Evolutionary conservation across 2,888 invertebrate species (phyloP).

Genomic region (Phoenoteleia sp.): DNA sequence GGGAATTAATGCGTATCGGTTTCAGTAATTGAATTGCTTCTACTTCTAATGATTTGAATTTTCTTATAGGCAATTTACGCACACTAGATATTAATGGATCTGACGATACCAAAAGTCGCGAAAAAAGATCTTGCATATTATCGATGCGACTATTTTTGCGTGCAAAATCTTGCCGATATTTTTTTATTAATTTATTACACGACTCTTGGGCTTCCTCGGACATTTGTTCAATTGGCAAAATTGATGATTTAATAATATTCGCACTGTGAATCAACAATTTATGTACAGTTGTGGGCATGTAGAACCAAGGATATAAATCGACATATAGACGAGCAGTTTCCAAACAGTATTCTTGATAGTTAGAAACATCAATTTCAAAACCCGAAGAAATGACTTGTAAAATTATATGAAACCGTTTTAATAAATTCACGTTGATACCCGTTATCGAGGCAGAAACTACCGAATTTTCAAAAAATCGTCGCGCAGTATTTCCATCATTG

Average conservation of each 20-base stretch:
- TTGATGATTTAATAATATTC: conserved; percentile 69
- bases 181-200: no score
- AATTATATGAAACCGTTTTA: conserved; percentile 78
- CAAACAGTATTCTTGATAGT: conserved; percentile 2
- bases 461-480: conserved; percentile 80
- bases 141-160: background rate
- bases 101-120: conserved; percentile 9
- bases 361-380: background rate
- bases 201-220: no score
- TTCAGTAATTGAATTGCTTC: conserved; percentile 8
- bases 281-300: conserved; percentile 79
- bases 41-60: background rate
- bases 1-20: conserved; percentile 1
- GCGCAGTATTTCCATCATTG: conserved; percentile 75
- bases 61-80: background rate
- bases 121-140: background rate
- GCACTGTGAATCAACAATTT: conserved; percentile 70
- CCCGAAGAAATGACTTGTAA: conserved; percentile 62
- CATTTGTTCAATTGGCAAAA: conserved; percentile 76
- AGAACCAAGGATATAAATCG: conserved; percentile 66
- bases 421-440: conserved; percentile 76
- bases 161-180: conserved; percentile 14
- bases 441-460: conserved; percentile 79
- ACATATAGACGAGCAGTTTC: conserved; percentile 65
- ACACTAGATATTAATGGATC: background rate